phyloP scores from a whole-genome alignment of 2,888 invertebrate genomes.

The Stenotaenia linearis region DNA sequence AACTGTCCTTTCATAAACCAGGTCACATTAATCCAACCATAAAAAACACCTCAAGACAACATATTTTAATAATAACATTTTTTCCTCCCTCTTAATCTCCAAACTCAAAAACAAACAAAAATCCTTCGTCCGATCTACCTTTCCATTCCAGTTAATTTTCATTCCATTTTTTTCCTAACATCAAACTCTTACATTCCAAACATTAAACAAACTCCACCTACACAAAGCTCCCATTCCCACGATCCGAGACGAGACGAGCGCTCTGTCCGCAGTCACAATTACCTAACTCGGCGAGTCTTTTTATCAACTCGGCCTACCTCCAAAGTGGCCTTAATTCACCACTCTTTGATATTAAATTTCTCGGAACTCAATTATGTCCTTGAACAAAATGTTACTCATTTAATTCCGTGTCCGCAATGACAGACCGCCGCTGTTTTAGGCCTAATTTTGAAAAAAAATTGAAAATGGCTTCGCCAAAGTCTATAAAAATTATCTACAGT shows the following conservation, averaged over 20 bases:
- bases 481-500: not conserved
- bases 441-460: not conserved
- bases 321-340: conserved; percentile 8
- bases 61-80: not conserved
- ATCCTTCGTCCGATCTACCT: not conserved
- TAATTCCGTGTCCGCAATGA: conserved; percentile 2
- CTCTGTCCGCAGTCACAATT: conserved; percentile 14
- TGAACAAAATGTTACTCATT: not conserved
- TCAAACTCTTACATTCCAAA: not conserved
- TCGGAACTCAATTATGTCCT: not conserved
- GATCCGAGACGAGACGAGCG: not conserved
- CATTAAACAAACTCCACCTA: conserved; percentile 19
- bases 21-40: not conserved
- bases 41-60: not conserved
- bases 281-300: not conserved
- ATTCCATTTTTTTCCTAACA: not conserved
- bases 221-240: conserved; percentile 26
- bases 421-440: not conserved
- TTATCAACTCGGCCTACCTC: not conserved
- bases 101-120: not conserved
- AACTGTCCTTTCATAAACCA: not conserved
- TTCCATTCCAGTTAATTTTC: not conserved
- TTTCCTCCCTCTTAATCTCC: not conserved
- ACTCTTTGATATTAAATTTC: conserved; percentile 8
- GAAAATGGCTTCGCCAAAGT: no score